Evolutionary conservation across 35 echinoderm and acorn worm species (phyloP).

Genomic region (Holothuria glaberrima): DNA sequence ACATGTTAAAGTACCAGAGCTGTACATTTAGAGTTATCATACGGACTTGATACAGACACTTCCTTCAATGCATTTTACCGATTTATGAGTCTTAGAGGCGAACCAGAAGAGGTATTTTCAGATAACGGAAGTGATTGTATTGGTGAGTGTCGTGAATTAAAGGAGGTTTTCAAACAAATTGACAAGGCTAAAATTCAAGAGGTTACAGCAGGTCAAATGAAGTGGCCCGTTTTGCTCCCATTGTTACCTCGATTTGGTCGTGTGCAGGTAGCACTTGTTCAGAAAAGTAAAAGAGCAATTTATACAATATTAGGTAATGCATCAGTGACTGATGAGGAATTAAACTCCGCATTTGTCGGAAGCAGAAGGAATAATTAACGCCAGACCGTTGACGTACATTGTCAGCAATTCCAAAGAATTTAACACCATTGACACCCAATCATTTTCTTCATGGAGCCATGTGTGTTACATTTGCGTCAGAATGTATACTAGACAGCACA

Average conservation of each 20-base stretch:
- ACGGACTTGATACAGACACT: conserved; percentile 51
- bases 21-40: conserved; percentile 58
- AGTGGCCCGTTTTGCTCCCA: conserved; percentile 33
- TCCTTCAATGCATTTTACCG: conserved; percentile 51
- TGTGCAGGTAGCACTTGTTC: conserved; percentile 12
- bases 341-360: conserved; percentile 33
- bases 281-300: conserved; percentile 30
- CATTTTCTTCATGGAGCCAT: conserved; percentile 54
- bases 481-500: conserved; percentile 25
- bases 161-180: background rate
- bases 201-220: conserved; percentile 26
- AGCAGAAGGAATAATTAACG: conserved; percentile 52
- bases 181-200: conserved; percentile 35
- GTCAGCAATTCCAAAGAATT: background rate
- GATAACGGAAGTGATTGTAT: conserved; percentile 68
- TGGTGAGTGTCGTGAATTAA: conserved; percentile 37
- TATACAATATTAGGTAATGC: conserved; percentile 8
- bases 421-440: conserved; percentile 55
- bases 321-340: conserved; percentile 48
- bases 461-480: conserved; percentile 28
- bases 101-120: conserved; percentile 43
- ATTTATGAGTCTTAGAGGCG: conserved; percentile 55
- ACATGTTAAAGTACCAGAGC: conserved; percentile 54
- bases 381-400: conserved; percentile 50
- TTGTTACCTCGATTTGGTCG: conserved; percentile 22